Conservation (phyloP, 2,888 invertebrate genomes). For the Criorhina ranunculi region DNA sequence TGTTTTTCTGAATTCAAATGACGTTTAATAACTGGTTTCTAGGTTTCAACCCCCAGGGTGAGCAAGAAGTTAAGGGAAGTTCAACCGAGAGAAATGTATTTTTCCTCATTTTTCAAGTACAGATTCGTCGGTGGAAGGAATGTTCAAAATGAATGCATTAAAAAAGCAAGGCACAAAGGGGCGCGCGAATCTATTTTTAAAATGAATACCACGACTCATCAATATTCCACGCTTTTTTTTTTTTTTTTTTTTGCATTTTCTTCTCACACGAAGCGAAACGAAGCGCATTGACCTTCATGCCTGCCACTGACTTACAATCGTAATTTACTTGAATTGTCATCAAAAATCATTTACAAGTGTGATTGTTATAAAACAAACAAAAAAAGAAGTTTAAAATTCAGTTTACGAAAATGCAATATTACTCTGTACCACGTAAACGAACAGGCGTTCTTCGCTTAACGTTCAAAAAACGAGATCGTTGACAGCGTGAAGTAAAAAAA, state of each 20-base stretch:
- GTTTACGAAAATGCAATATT: slow-evolving; percentile 41
- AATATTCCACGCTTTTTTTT: slow-evolving; percentile 15
- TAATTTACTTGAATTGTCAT: slow-evolving; percentile 5
- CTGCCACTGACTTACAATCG: slow-evolving; percentile 28
- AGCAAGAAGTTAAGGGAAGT: slow-evolving; percentile 17
- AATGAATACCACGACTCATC: slow-evolving; percentile 40
- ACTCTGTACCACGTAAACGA: background rate
- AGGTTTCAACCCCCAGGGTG: slow-evolving; percentile 21
- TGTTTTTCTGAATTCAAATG: slow-evolving; percentile 26
- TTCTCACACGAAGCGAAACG: slow-evolving; percentile 6
- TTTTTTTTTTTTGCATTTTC: slow-evolving; percentile 21
- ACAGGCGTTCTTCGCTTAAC: background rate
- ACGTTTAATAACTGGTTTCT: slow-evolving; percentile 44
- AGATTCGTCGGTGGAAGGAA: background rate
- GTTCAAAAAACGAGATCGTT: slow-evolving; percentile 41
- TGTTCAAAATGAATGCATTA: slow-evolving; percentile 19
- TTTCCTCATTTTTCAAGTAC: background rate
- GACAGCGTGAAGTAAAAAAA: slow-evolving; percentile 26
- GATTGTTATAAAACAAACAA: too few species aligned
- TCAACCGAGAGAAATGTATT: slow-evolving; percentile 11
- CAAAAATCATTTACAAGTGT: slow-evolving; percentile 19
- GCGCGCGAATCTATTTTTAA: slow-evolving; percentile 59
- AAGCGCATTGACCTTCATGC: slow-evolving; percentile 55
- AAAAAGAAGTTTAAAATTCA: slow-evolving; percentile 51
- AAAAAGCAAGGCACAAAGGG: slow-evolving; percentile 16